Conservation (phyloP, 2,113 vertebrate species). For the Deroptyus accipitrinus region DNA sequence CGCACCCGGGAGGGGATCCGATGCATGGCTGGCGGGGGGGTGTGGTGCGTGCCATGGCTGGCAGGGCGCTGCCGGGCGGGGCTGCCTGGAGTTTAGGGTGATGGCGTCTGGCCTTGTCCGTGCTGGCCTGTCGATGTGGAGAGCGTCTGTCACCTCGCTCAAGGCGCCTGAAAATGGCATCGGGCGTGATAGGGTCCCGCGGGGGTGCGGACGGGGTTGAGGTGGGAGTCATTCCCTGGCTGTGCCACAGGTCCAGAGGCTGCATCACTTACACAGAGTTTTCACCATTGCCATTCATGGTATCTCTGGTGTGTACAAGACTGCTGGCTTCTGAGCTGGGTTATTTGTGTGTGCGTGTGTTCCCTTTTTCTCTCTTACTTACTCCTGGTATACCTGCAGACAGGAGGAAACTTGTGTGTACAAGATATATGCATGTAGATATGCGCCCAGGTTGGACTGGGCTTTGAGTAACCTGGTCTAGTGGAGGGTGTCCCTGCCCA, state of each 20-base stretch:
- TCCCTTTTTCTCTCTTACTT: neutral
- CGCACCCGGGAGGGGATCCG: neutral
- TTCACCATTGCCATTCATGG: rapidly evolving
- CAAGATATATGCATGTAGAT: rapidly evolving
- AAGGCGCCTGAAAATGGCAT: neutral
- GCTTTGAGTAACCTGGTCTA: neutral
- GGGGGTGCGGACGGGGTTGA: neutral
- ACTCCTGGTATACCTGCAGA: neutral
- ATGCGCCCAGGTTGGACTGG: neutral
- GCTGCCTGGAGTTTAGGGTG: neutral
- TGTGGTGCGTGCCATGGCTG: neutral
- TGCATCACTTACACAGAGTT: rapidly evolving
- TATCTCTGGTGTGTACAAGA: neutral
- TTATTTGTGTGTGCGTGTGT: too few relatives aligned
- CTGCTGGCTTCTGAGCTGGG: neutral
- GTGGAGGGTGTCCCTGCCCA: neutral
- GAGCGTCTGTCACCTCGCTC: neutral
- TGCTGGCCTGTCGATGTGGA: neutral
- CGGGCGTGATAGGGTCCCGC: rapidly evolving
- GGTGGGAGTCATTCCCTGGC: rapidly evolving
- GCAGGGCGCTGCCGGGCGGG: neutral
- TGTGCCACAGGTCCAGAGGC: neutral
- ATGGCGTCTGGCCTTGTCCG: neutral
- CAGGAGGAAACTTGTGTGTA: neutral
- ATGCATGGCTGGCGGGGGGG: neutral